Base-by-base conservation (phyloP, 2,797 vertebrate species). In the Xenops minutus region DNA sequence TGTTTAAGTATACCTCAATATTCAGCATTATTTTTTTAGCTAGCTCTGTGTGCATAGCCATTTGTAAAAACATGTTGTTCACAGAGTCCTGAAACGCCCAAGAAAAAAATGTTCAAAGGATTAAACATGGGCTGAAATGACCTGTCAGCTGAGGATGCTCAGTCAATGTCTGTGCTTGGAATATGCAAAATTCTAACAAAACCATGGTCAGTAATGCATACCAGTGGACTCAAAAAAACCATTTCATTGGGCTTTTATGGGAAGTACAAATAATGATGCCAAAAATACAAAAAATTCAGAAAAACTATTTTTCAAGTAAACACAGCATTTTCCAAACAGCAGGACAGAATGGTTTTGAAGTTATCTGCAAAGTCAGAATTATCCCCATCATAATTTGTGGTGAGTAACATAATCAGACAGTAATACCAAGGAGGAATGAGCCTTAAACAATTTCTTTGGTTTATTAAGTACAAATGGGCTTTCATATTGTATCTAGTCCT, bases 31-130 rank as follows among this genome's bases (percentile, higher is more conserved):
- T 72, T 93, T 96, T 73, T 44, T 81, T 64, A 81, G 54, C 83
- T 77, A 80, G 51, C 55, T 86, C 49, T 87, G 58, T 91, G 49
- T 84, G 54, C 37, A 4, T 61, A 81, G 43, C 73, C 10, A 18
- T 79, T 73, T 88, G 41, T 85, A 71, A 46, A 83, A 93, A 72
- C 58, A 72, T 8, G 43, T 36, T 41, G 26, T 68, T 87, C 54
- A 62, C 26, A 41, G 29, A 59, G 34, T 83, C 62, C 78, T 92
- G 94, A 89, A 88, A 74, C 51, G 93, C 48, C 83, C 41, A 78
- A 61, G 58, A 92, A 61, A 46, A 58, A 87, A 83, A 69, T 78
- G 43, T 91, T 93, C 51, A 51, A 76, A 85, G 48, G 79, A 80
- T 78, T 95, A 81, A 84, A 66, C 1, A 1, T 52, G 41, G 39